These are phyloP conservation scores for Vanessa tameamea DNA, from an alignment of 1,140 invertebrate species.

Conservation along the genomic window DNA sequence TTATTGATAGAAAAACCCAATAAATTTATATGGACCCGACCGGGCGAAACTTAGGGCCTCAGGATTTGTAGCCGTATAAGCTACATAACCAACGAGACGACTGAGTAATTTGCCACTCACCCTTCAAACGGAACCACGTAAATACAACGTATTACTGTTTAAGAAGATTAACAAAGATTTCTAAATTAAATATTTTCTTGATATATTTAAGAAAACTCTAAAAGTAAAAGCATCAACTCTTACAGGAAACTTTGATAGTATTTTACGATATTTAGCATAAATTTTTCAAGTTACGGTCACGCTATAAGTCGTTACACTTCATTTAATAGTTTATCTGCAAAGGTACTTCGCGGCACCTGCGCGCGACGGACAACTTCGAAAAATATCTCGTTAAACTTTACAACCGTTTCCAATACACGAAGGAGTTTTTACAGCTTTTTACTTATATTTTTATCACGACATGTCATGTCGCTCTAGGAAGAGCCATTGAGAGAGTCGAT, in stretches of 20 bases:
- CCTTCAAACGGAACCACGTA: no score
- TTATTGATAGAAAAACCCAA: no score
- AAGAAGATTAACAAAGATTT: no score
- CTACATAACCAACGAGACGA: no score
- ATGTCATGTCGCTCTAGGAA: background rate
- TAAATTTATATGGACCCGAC: no score
- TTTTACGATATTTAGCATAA: constrained; percentile 7
- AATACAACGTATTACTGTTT: no score
- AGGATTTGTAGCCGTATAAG: no score
- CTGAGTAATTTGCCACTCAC: no score
- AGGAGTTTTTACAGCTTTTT: constrained; percentile 3
- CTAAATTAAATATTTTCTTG: no score
- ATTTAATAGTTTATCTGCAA: constrained; percentile 1
- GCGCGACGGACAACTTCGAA: background rate
- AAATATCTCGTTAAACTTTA: background rate
- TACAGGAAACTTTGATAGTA: background rate
- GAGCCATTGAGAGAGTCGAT: no score
- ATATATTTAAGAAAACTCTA: background rate
- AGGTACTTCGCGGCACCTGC: background rate
- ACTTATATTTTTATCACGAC: background rate
- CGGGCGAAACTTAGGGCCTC: no score
- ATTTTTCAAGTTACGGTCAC: background rate
- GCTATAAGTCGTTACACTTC: background rate
- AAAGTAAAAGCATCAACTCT: background rate
- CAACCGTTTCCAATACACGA: background rate